Evolutionary conservation across 2,797 vertebrate species (phyloP), one percentile per base, ranked within the genome.

Genomic region (Staurois parvus): DNA sequence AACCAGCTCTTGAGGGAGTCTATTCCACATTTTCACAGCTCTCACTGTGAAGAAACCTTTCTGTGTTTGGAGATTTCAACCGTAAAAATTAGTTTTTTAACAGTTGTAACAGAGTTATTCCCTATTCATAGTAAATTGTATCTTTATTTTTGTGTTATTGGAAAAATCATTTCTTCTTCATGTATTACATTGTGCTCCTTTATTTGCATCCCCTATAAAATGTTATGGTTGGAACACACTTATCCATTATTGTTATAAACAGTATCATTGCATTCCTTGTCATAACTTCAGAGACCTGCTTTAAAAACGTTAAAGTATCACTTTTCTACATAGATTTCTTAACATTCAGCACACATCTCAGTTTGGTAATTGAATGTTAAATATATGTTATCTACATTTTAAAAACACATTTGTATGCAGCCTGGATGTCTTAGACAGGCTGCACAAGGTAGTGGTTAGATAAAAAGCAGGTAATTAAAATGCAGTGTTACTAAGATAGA

Each of bases 401-500:
- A 74, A 83, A 40, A 75, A 75, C 21, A 48, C 56, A 75, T 75
- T 67, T 74, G 72, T 67, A 83, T 83, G 72, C 72, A 83, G 37
- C 62, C 72, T 19, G 30, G 26, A 30, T 62, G 30, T 68, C 8
- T 83, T 21, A 28, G 67, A 40, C 72, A 68, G 40, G 59, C 30
- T 68, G 29, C 52, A 21, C 30, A n/a, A 34, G 62, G 30, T 69
- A 76, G 67, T 42, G 73, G 75, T 76, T 75, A 83, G 81, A 34
- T 52, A 76, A 76, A 83, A 83, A 72, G 79, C 62, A 76, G 70
- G 72, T 76, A 68, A 83, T 76, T 83, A 83, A 67, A 68, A 83
- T 83, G 37, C 29, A 69, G 8, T 34, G 28, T 37, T 37, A 81
- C 69, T 62, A 42, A 30, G 21, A 83, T 75, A 34, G 26, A 76